These are phyloP conservation scores for Siniperca scherzeri DNA, from an alignment of 2,797 vertebrate species.

Conservation along the genomic window DNA sequence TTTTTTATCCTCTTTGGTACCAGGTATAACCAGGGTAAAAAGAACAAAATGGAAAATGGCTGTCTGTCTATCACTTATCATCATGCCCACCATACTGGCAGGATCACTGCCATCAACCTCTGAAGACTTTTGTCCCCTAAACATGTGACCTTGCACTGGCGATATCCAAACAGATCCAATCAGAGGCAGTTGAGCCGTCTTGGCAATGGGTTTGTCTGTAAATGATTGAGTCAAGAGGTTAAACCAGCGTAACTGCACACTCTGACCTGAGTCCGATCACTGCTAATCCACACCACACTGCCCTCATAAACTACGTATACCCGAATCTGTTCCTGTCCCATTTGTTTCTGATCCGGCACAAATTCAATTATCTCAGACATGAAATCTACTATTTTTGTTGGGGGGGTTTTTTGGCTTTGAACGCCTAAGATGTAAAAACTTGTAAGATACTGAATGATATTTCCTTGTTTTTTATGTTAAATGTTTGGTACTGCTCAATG, in stretches of 20 bases:
- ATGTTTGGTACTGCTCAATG: not conserved
- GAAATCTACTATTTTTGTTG: not conserved
- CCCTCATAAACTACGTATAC: not conserved
- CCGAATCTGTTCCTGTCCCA: not conserved
- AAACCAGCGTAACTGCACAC: slow-evolving; percentile 52
- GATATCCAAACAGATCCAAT: slow-evolving; percentile 57
- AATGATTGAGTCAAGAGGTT: slow-evolving; percentile 67
- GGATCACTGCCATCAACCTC: slow-evolving; percentile 21
- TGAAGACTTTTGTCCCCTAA: slow-evolving; percentile 45
- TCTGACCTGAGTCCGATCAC: slow-evolving; percentile 35
- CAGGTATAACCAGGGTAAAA: not conserved
- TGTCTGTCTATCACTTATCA: not conserved
- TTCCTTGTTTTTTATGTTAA: not conserved
- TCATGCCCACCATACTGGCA: not conserved
- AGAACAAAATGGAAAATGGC: not conserved
- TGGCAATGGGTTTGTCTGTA: slow-evolving; percentile 53
- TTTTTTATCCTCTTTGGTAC: not conserved
- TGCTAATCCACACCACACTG: slow-evolving; percentile 44
- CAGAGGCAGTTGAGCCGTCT: slow-evolving; percentile 34
- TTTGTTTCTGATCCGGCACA: not conserved
- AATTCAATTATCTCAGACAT: not conserved
- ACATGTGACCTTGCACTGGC: slow-evolving; percentile 42
- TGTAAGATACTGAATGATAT: not conserved
- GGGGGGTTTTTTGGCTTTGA: not conserved
- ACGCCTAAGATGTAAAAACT: not conserved